Evolutionary conservation across 92 coral and sea anemone genomes (phyloP).

Genomic region (Bergia sp.): DNA sequence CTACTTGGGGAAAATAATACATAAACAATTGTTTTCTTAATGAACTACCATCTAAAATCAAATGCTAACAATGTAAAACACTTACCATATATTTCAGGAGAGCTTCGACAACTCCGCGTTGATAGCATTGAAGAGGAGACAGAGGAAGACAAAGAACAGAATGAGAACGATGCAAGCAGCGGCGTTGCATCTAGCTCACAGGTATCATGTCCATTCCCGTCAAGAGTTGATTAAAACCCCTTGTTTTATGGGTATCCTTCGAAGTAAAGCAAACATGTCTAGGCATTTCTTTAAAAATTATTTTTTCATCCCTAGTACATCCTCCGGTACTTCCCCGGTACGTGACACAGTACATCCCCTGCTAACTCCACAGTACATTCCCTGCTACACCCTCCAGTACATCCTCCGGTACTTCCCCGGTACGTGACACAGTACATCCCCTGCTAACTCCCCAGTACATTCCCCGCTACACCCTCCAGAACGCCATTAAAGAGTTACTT

Average conservation of each 20-base stretch:
- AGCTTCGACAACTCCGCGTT: background rate
- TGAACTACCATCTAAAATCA: background rate
- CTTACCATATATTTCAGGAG: background rate
- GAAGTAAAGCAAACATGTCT: background rate
- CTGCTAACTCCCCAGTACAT: too few species aligned
- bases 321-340: too few species aligned
- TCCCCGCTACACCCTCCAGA: too few species aligned
- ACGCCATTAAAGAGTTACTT: too few species aligned
- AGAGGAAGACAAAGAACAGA: background rate
- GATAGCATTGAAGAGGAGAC: slow-evolving; percentile 5
- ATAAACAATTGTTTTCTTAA: too few species aligned
- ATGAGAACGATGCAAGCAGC: background rate
- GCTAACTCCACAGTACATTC: too few species aligned
- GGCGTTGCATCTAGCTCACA: background rate
- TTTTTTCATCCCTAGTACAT: too few species aligned
- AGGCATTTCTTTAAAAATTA: background rate
- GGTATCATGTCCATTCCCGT: background rate
- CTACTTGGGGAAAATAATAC: too few species aligned
- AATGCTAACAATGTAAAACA: background rate
- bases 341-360: too few species aligned
- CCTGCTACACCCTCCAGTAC: too few species aligned
- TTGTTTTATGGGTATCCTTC: background rate
- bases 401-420: too few species aligned
- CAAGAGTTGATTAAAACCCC: background rate
- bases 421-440: too few species aligned